These are phyloP conservation scores for Helicoverpa armigera DNA, from an alignment of 1,140 invertebrate species.

Conservation along the genomic window DNA sequence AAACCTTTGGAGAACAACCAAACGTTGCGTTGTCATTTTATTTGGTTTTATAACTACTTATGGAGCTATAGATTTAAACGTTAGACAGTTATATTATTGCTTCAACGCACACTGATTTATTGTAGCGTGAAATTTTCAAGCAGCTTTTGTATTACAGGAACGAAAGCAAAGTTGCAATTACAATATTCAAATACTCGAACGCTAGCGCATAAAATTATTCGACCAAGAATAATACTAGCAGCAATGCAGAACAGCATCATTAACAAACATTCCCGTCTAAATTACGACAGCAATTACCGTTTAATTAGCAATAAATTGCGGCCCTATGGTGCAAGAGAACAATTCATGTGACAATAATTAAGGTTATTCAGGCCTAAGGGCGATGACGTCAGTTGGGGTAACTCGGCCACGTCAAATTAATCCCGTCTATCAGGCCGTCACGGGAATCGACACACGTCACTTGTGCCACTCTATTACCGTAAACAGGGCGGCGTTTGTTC, in stretches of 20 bases:
- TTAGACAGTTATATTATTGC: constrained; percentile 1
- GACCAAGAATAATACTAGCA: constrained; percentile 22
- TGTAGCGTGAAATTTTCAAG: background rate
- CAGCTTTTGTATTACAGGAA: no score
- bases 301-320: constrained; percentile 37
- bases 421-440: constrained; percentile 27
- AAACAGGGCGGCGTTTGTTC: background rate
- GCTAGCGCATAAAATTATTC: constrained; percentile 20
- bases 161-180: background rate
- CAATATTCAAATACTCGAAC: constrained; percentile 23
- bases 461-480: constrained; percentile 24
- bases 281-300: constrained; percentile 34
- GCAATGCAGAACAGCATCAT: constrained; percentile 23
- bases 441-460: constrained; percentile 22
- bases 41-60: constrained; percentile 24
- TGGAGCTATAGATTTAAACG: background rate
- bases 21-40: constrained; percentile 32
- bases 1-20: constrained; percentile 59
- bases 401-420: constrained; percentile 42
- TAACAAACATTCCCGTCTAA: constrained; percentile 23
- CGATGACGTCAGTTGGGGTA: background rate
- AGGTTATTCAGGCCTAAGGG: constrained; percentile 16
- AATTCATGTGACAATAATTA: constrained; percentile 44
- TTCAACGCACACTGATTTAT: constrained; percentile 10
- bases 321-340: constrained; percentile 1